These are phyloP conservation scores for Leptinotarsa juncta DNA, from an alignment of 2,888 invertebrate genomes.

Conservation along the genomic window DNA sequence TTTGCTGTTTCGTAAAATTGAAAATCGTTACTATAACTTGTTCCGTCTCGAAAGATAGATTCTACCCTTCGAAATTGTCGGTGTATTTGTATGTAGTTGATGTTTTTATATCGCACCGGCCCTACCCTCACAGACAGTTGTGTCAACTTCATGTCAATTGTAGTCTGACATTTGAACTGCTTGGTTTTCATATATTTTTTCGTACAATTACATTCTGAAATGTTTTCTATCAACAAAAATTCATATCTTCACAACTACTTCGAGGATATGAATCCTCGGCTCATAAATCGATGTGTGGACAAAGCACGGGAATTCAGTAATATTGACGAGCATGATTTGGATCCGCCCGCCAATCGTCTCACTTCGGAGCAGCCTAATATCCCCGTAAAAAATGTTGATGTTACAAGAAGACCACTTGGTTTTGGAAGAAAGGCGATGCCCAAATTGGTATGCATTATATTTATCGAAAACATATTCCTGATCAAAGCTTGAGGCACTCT, in stretches of 20 bases:
- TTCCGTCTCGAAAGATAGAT: no score
- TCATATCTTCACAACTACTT: constrained; percentile 60
- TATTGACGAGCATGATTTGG: constrained; percentile 55
- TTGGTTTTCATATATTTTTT: no score
- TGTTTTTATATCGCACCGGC: no score
- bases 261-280: constrained; percentile 57
- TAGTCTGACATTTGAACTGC: not conserved
- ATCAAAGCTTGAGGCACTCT: not conserved
- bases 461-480: not conserved
- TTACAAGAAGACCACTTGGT: constrained; percentile 63
- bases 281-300: constrained; percentile 61
- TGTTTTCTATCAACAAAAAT: constrained; percentile 61
- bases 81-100: no score
- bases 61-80: no score
- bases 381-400: constrained; percentile 64
- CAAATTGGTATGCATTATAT: constrained; percentile 57
- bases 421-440: constrained; percentile 66
- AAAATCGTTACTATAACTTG: no score
- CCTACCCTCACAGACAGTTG: no score
- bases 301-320: constrained; percentile 41
- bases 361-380: constrained; percentile 64
- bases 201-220: constrained; percentile 34
- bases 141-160: not conserved
- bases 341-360: constrained; percentile 60
- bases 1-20: no score